Evolutionary conservation across 2,888 invertebrate genomes (phyloP), one percentile per base, ranked within the genome.

Genomic region (Aphrophora alni): DNA sequence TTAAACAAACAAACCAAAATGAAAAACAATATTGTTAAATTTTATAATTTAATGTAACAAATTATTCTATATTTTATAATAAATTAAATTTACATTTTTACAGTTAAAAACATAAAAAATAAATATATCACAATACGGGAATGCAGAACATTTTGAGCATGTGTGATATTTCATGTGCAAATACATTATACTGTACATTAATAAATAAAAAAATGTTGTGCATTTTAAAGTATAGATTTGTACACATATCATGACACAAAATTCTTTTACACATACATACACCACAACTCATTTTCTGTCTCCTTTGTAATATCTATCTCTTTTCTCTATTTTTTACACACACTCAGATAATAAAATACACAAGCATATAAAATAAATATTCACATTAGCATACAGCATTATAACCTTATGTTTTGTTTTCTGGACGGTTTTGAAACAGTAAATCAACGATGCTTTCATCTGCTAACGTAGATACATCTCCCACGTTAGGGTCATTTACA

Each of bases 381-480:
- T 21, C 14, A 14, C 17, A 14, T 44, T 44, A 44, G 44, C 44
- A 44, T 14, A 44, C 8, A 44, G 17, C 3, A 44, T 21, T 59
- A 7, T 27, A 10, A 33, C 51, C 12, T 68, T 77, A 73, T 28
- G 72, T 73, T 27, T 78, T 78, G 7, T 73, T 73, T 72, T 85
- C 85, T 75, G 95, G 95, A 87, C 94, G 91, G 85, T 93, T 92
- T 80, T 92, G 91, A 87, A 97, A 95, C 27, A 97, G 90, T 83
- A 93, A 90, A 44, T 95, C 95, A 26, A 98, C 94, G 82, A 98
- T 94, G n/a, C 91, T 89, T 85, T 96, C 95, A 87, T 99, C 99
- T 33, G 98, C 98, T 84, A 99, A 89, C 0, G 99, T 98, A 72
- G 98, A 96, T 0, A 93, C 93, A 89, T 99, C 99, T 3, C 99